Evolutionary conservation across 2,888 invertebrate genomes (phyloP).

Genomic region (Hirtodrosophila confusa): DNA sequence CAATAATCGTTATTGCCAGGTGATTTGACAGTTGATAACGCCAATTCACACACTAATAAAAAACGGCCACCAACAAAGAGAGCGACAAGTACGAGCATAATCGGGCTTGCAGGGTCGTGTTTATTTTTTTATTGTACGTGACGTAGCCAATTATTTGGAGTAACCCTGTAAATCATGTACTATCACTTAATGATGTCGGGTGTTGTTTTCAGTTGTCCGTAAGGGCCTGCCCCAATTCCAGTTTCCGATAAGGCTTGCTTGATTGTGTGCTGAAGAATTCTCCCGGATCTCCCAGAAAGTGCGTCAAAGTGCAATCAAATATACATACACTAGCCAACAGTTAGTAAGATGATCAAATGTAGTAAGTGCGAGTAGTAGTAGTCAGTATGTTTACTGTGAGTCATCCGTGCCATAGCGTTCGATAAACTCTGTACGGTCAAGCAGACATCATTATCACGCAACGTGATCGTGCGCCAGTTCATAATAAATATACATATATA

Average conservation of each 20-base stretch:
- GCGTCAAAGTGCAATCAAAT: too few relatives aligned
- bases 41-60: slow-evolving; percentile 37
- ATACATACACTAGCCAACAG: too few relatives aligned
- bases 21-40: slow-evolving; percentile 37
- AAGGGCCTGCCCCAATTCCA: slow-evolving; percentile 12
- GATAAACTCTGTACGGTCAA: slow-evolving; percentile 20
- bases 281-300: too few relatives aligned
- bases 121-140: slow-evolving; percentile 17
- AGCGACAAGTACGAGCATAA: slow-evolving; percentile 15
- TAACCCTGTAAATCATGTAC: slow-evolving; percentile 25
- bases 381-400: slow-evolving; percentile 8
- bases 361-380: too few relatives aligned
- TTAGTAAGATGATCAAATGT: too few relatives aligned
- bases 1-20: slow-evolving; percentile 28
- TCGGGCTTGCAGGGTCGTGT: slow-evolving; percentile 13
- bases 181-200: slow-evolving; percentile 4
- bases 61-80: slow-evolving; percentile 31
- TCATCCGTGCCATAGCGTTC: slow-evolving; percentile 18
- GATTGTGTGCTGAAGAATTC: not conserved
- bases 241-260: slow-evolving; percentile 7
- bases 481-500: slow-evolving; percentile 3
- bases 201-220: not conserved
- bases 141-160: slow-evolving; percentile 23
- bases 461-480: slow-evolving; percentile 25
- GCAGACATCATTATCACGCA: slow-evolving; percentile 45